Conservation (phyloP, 2,797 vertebrate genomes). For the Sebastes oblongus region DNA sequence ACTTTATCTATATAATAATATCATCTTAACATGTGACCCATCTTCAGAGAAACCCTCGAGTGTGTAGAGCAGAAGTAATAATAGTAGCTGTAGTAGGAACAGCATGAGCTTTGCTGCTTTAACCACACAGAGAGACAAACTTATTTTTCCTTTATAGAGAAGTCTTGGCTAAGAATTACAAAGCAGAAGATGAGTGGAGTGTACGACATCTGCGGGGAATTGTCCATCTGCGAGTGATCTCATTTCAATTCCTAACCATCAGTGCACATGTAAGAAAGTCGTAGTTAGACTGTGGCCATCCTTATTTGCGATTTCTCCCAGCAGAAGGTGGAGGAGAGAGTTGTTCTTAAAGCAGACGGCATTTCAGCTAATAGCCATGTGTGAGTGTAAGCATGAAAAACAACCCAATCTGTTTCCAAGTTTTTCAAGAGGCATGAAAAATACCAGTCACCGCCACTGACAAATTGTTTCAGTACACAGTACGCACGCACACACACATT, state of each 20-base stretch:
- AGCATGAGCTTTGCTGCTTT: constrained; percentile 24
- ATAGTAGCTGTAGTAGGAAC: neutral
- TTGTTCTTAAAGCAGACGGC: constrained; percentile 65
- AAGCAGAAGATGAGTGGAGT: constrained; percentile 50
- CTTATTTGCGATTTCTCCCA: constrained; percentile 42
- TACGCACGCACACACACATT: neutral
- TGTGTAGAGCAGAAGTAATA: neutral
- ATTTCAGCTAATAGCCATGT: constrained; percentile 64
- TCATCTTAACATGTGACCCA: neutral
- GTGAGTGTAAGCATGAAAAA: constrained; percentile 71
- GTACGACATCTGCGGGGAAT: constrained; percentile 62
- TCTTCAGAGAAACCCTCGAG: neutral
- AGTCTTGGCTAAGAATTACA: constrained; percentile 49
- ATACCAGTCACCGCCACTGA: constrained; percentile 20
- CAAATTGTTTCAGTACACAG: constrained; percentile 49
- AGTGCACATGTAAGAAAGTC: constrained; percentile 57
- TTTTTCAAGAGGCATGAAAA: constrained; percentile 51
- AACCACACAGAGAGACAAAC: constrained; percentile 29
- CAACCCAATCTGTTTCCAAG: constrained; percentile 72
- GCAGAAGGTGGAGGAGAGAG: constrained; percentile 67
- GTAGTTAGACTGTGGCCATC: constrained; percentile 53
- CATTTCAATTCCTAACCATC: constrained; percentile 55
- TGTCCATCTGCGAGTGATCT: constrained; percentile 65
- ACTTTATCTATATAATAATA: neutral
- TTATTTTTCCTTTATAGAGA: constrained; percentile 9